Base-by-base conservation (phyloP, 2,888 invertebrate genomes). In the Diadegma fenestrale region DNA sequence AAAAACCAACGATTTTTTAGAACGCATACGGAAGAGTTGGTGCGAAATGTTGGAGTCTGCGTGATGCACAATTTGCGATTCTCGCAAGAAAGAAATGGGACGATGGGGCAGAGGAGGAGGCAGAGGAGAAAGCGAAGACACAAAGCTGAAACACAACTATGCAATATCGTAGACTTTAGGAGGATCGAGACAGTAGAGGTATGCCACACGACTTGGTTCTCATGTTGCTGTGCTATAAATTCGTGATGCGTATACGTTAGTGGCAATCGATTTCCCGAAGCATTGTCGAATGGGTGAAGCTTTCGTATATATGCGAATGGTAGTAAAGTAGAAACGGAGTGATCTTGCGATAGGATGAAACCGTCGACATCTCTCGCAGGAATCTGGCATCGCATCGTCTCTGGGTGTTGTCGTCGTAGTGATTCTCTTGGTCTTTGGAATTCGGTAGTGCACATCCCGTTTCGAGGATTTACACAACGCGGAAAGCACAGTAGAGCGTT, bases 231-330 rank as follows among this genome's bases (percentile, higher is more conserved):
- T 33, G 19, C 54, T 41, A 69, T 78, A 80, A 76, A 72, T 48
- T 80, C 80, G 82, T 87, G 84, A 82, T 82, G 61, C 69, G 84
- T 85, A 85, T 86, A 78, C 79, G 85, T 81, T 75, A 85, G 78
- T 66, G 81, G 63, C 81, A 68, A 87, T 87, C 86, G 81, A 85
- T 87, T 83, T 71, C 81, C 64, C 71, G 66, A 63, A 63, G 78
- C 61, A 69, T 75, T 41, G 37, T 51, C 37, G 54, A 22, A 72
- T 54, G 22, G 37, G 58, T 30, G 30, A 78, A 7, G 30, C 8
- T n/a, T n/a, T 61, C 22, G 54, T 58, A 58, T 58, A 58, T 58
- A 41, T 41, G 37, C 43, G 22, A 26, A 37, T 22, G 22, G 75
- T 26, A 63, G 41, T 41, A 41, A 54, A 73, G 54, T 61, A 43